Evolutionary conservation across 2,113 vertebrate genomes (phyloP).

Genomic region (Heterotis niloticus): DNA sequence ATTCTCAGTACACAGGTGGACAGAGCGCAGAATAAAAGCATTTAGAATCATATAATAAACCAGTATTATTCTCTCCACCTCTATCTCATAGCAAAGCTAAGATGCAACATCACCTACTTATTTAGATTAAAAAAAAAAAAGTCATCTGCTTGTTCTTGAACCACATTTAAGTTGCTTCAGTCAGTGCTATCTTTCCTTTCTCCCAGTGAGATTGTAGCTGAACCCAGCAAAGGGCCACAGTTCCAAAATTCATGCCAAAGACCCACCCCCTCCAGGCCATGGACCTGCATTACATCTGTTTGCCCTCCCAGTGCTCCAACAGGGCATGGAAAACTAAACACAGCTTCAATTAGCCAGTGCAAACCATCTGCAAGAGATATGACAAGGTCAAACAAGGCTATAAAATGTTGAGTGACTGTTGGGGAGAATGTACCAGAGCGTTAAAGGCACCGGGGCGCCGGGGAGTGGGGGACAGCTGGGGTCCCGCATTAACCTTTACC

Average conservation of each 20-base stretch:
- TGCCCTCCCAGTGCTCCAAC: background rate
- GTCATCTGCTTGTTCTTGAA: too few species aligned
- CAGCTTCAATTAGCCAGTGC: conserved; percentile 29
- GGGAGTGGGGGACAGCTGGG: background rate
- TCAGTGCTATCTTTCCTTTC: background rate
- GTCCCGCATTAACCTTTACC: conserved; percentile 29
- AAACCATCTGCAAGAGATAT: conserved; percentile 11
- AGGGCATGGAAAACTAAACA: conserved; percentile 22
- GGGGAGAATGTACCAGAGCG: conserved; percentile 6
- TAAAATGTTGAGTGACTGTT: conserved; percentile 18
- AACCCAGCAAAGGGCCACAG: background rate
- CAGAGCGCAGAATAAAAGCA: too few species aligned
- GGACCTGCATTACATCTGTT: background rate
- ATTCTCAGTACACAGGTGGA: too few species aligned
- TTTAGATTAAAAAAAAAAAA: too few species aligned
- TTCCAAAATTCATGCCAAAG: background rate
- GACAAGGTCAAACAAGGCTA: conserved; percentile 27
- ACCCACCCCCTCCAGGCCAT: background rate
- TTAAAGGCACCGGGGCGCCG: background rate
- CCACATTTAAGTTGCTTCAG: too few species aligned
- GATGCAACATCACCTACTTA: too few species aligned
- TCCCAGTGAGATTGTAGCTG: background rate
- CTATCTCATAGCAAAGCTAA: too few species aligned
- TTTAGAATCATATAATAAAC: too few species aligned
- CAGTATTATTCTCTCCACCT: too few species aligned